Base-by-base conservation (phyloP, 2,888 invertebrate species). In the Athrips mouffetella region DNA sequence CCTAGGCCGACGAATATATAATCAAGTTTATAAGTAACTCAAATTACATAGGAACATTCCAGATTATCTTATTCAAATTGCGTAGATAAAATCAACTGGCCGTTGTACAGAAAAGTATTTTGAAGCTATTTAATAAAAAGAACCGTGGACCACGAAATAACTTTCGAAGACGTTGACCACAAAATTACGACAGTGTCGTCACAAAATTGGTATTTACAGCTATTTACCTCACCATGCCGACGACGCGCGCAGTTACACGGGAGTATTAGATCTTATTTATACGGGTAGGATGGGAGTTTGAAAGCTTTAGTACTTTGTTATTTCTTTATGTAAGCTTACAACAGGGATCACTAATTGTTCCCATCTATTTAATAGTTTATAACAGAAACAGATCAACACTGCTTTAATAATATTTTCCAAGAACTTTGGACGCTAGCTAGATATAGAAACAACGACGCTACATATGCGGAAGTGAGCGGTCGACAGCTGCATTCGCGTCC, bases 401-500 rank as follows among this genome's bases (percentile, higher is more conserved):
- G 15, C 31, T 15, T 31, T n/a, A 4, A 35, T 15, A 3, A 35
- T 35, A n/a, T 35, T 20, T 18, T n/a, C 35, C 18, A 10, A 35
- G 35, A 35, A 35, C 35, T 35, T 35, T 35, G 35, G 1, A 8
- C 35, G 35, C 15, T 8, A 16, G 18, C 44, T 44, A 44, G 31
- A 46, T 27, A 50, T 47, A 42, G 47, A 35, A 42, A 29, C 50
- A 37, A 21, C 31, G 46, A 51, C 45, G 37, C 44, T 54, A 58
- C 57, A 63, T 62, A 75, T 69, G 69, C 73, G 76, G 76, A 78
- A 78, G 73, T 65, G 65, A 65, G 59, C 55, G 60, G 57, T 58
- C 56, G 67, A 67, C 76, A 80, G 75, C 74, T 80, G 80, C 80
- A 75, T 70, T 70, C 60, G 66, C 67, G 62, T 59, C 6, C 16